phyloP scores from a whole-genome alignment of 2,113 vertebrate species.

The Pseudorectes ferrugineus region DNA sequence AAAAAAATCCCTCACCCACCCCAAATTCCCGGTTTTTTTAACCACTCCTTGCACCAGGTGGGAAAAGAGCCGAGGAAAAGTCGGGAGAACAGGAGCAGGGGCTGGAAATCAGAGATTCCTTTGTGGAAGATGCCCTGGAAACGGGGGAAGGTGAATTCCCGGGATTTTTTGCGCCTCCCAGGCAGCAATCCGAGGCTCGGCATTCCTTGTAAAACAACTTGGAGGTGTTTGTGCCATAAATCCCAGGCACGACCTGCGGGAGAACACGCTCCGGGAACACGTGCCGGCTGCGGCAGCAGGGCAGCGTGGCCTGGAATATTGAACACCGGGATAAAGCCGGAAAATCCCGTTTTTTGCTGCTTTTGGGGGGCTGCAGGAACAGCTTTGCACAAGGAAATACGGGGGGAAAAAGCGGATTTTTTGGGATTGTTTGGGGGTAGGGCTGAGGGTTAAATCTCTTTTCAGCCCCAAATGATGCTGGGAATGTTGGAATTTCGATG shows the following conservation, averaged over 20 bases:
- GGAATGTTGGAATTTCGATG: not conserved
- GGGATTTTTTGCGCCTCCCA: not conserved
- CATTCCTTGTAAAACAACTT: not conserved
- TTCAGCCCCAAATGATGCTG: not conserved
- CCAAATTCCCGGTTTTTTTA: not conserved
- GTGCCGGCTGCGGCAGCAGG: not conserved
- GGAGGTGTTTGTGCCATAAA: not conserved
- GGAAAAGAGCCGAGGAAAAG: fast-evolving
- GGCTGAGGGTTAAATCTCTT: not conserved
- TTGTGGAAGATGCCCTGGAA: fast-evolving
- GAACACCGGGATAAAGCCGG: not conserved
- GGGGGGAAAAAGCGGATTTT: not conserved
- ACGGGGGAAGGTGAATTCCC: not conserved
- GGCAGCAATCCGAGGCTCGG: fast-evolving
- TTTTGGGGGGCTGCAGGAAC: not conserved
- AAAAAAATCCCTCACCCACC: not conserved
- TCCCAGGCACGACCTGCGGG: not conserved
- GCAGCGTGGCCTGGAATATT: not conserved
- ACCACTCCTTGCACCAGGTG: not conserved
- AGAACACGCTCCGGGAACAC: not conserved
- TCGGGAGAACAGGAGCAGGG: fast-evolving
- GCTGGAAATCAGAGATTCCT: not conserved
- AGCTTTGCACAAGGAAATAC: not conserved
- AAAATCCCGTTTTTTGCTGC: not conserved
- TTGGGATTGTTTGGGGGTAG: fast-evolving